phyloP scores from a whole-genome alignment of 2,888 invertebrate species.

The Campoplex capitator region DNA sequence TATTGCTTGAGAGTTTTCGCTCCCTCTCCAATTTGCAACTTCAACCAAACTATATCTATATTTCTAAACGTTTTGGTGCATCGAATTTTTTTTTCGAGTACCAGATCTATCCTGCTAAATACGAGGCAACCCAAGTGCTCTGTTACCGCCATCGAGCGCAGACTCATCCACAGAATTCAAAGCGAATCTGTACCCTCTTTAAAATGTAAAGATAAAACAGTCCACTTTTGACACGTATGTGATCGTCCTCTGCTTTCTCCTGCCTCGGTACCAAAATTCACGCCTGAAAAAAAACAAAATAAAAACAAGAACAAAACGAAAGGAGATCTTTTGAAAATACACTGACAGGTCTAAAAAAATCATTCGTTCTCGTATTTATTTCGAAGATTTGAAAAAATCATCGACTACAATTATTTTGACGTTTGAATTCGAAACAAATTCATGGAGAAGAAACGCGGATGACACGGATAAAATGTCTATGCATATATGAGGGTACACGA shows the following conservation, averaged over 20 bases:
- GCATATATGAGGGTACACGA: neutral
- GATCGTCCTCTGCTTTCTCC: neutral
- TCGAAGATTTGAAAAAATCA: neutral
- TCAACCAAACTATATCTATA: neutral
- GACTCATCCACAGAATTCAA: neutral
- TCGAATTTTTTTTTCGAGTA: conserved; percentile 15
- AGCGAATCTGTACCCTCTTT: neutral
- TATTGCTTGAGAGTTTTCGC: conserved; percentile 1
- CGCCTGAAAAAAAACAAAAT: neutral
- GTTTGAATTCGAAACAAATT: neutral
- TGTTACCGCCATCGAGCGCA: neutral
- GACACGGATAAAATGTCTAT: neutral
- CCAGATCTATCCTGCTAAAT: neutral
- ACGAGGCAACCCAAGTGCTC: neutral
- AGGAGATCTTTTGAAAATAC: no score
- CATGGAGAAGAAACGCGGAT: neutral
- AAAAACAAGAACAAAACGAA: neutral
- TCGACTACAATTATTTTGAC: neutral
- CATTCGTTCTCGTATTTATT: neutral
- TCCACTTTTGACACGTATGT: neutral
- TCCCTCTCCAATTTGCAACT: neutral
- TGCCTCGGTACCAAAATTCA: neutral
- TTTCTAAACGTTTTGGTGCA: neutral
- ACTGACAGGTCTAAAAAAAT: no score
- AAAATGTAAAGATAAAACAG: neutral